A percentile compares a stretch with the other conserved stretches of the same genome.
These are phyloP conservation scores for Sinosuthora webbiana DNA, from an alignment of 2,113 vertebrate species.

Conservation along the genomic window DNA sequence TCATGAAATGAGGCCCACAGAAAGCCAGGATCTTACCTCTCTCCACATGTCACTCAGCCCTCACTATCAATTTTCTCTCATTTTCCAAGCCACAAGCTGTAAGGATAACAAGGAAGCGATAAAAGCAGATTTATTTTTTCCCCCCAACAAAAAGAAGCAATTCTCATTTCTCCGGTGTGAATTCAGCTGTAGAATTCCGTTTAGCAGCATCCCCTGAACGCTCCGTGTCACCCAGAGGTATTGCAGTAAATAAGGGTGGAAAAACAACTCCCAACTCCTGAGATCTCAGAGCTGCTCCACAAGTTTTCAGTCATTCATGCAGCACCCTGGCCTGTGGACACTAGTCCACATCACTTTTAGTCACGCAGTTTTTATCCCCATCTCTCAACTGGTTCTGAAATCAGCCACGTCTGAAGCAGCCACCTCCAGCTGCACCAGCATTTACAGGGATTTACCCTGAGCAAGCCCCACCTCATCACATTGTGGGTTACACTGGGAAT, in stretches of 20 bases:
- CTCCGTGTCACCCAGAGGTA: neutral
- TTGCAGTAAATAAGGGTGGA: neutral
- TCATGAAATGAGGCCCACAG: neutral
- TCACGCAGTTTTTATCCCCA: fast-evolving
- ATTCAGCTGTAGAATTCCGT: neutral
- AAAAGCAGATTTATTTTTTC: neutral
- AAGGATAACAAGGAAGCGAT: neutral
- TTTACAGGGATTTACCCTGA: neutral
- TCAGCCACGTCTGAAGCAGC: neutral
- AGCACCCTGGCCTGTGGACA: neutral
- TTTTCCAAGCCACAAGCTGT: neutral
- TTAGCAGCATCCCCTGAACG: neutral
- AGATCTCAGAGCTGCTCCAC: neutral
- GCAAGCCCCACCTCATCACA: neutral
- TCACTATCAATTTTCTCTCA: neutral
- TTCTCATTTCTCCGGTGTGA: neutral
- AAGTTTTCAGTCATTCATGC: neutral
- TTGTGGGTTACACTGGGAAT: neutral
- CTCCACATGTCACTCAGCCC: neutral
- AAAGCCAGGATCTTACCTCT: neutral
- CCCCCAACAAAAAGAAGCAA: neutral
- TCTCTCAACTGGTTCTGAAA: neutral
- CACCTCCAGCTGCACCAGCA: neutral
- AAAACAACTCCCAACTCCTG: neutral
- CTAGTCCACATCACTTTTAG: neutral